A percentile compares a stretch with the other conserved stretches of the same genome.
Evolutionary conservation across 2,113 vertebrate species (phyloP).

Genomic region (Neodon shergylaensis): DNA sequence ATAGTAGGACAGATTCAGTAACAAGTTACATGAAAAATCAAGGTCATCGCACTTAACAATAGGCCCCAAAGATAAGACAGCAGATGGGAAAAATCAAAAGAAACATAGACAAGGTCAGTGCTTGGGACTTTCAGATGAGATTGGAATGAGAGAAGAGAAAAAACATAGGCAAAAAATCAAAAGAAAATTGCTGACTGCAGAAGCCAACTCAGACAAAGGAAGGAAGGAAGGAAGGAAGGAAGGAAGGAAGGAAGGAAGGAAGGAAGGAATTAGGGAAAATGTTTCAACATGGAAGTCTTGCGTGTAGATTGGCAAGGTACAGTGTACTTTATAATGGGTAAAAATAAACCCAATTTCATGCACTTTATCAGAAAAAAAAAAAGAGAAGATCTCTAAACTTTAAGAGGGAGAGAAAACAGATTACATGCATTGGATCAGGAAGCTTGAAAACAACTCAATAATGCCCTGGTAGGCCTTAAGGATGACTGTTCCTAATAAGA

Average conservation of each 20-base stretch:
- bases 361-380: not conserved
- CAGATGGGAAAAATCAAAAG: not conserved
- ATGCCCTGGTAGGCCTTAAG: not conserved
- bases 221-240: not conserved
- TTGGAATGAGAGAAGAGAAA: not conserved
- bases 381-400: not conserved
- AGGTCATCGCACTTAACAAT: constrained; percentile 6
- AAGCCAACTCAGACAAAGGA: not conserved
- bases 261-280: not conserved
- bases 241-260: too few species aligned
- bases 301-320: not conserved
- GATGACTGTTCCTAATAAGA: constrained; percentile 15
- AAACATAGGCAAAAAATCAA: not conserved
- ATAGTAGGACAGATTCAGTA: not conserved
- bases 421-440: not conserved
- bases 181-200: not conserved
- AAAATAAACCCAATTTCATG: not conserved
- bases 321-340: not conserved
- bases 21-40: not conserved
- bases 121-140: not conserved
- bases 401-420: not conserved
- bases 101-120: not conserved
- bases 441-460: not conserved
- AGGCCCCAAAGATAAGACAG: not conserved
- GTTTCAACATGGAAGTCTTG: not conserved